These are phyloP conservation scores for Acrocyrtus sp. DNA, from an alignment of 2,888 invertebrate genomes.

Conservation along the genomic window DNA sequence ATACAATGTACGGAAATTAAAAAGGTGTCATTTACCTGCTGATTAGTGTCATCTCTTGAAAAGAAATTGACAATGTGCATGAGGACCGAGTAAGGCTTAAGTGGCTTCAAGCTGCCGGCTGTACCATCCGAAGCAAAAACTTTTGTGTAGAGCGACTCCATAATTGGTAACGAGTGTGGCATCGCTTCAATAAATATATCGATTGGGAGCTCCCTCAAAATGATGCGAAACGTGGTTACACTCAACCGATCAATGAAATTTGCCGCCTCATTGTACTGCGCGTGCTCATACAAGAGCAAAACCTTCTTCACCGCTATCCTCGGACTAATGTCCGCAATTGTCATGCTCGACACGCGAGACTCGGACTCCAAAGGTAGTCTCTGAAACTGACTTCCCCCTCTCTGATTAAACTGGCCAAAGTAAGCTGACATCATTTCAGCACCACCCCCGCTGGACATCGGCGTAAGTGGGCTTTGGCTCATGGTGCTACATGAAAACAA, in stretches of 20 bases:
- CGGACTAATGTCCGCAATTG: conserved; percentile 68
- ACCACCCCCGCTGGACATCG: conserved; percentile 18
- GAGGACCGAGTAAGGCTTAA: conserved; percentile 79
- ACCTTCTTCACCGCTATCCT: conserved; percentile 71
- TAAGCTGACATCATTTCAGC: conserved; percentile 24
- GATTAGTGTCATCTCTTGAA: conserved; percentile 57
- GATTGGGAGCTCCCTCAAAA: conserved; percentile 78
- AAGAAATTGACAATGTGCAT: conserved; percentile 88
- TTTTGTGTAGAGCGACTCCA: conserved; percentile 81
- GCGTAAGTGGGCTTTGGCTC: conserved; percentile 24
- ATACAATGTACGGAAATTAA: conserved; percentile 1
- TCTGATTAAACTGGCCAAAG: conserved; percentile 49
- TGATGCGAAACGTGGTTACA: conserved; percentile 79
- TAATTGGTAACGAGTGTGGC: conserved; percentile 85
- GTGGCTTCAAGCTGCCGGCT: conserved; percentile 67
- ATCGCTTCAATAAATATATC: conserved; percentile 89
- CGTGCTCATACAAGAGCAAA: conserved; percentile 84
- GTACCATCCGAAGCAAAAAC: conserved; percentile 67
- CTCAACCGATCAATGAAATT: conserved; percentile 83
- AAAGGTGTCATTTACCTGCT: conserved; percentile 23
- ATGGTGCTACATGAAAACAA: conserved; percentile 57
- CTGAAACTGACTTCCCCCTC: conserved; percentile 25
- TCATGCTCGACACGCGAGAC: conserved; percentile 64
- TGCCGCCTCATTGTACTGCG: conserved; percentile 91
- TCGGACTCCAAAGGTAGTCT: conserved; percentile 58